Evolutionary conservation across 2,113 vertebrate species (phyloP).

Genomic region (Dryoscopus gambensis): DNA sequence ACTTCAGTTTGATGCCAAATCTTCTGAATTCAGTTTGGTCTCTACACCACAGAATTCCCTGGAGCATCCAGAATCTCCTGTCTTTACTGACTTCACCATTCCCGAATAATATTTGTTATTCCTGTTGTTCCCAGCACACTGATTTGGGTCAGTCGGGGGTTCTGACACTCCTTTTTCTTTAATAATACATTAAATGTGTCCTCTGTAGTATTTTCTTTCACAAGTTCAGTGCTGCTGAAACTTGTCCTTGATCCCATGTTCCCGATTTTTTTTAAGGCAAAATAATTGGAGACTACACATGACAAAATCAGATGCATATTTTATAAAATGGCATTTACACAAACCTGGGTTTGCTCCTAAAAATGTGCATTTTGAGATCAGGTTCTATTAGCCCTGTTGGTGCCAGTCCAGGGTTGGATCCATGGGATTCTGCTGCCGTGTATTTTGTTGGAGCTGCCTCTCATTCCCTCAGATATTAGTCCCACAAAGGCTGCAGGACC

Average conservation of each 20-base stretch:
- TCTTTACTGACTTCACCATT: not conserved
- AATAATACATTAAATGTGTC: not conserved
- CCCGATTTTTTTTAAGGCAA: not conserved
- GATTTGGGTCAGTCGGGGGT: not conserved
- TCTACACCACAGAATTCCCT: not conserved
- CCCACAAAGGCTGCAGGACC: not conserved
- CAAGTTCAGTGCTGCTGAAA: conserved; percentile 9
- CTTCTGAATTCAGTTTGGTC: not conserved
- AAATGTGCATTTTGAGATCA: not conserved
- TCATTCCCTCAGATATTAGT: not conserved
- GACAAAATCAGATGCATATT: not conserved
- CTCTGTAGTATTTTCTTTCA: not conserved
- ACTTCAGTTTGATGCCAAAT: not conserved
- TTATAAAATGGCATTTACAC: not conserved
- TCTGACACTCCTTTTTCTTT: not conserved
- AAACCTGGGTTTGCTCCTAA: not conserved
- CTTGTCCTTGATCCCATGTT: not conserved
- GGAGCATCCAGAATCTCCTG: not conserved
- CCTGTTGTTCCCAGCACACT: not conserved
- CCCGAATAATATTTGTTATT: not conserved
- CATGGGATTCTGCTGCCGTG: not conserved
- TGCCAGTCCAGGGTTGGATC: not conserved
- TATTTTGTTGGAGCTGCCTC: not conserved
- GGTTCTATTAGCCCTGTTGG: not conserved
- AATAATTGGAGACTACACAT: not conserved